These are phyloP conservation scores for Lacerta bilineata DNA, from an alignment of 2,797 vertebrate species.

Conservation along the genomic window DNA sequence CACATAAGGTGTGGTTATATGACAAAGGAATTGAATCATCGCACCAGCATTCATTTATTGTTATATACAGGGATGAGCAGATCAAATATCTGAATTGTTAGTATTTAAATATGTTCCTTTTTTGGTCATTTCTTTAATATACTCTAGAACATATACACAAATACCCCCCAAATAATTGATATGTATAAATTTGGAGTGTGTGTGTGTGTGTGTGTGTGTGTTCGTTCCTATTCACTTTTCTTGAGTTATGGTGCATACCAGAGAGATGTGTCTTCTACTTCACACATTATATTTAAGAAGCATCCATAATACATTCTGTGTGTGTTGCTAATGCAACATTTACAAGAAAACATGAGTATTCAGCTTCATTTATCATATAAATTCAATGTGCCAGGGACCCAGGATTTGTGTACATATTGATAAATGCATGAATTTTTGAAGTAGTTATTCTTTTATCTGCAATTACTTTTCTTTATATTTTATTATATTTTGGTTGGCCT, in stretches of 20 bases:
- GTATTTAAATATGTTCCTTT: neutral
- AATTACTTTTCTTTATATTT: too few relatives aligned
- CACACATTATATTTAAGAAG: neutral
- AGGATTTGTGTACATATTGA: neutral
- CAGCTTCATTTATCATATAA: neutral
- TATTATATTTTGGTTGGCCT: too few relatives aligned
- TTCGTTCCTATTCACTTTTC: neutral
- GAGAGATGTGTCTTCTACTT: neutral
- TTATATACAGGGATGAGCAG: constrained; percentile 23
- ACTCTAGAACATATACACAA: neutral
- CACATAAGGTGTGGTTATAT: neutral
- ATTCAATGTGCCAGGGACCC: neutral
- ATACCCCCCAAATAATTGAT: neutral
- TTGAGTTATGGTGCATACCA: neutral
- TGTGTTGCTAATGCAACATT: neutral
- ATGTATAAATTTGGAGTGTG: too few relatives aligned
- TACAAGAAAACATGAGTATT: neutral
- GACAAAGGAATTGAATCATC: constrained; percentile 2
- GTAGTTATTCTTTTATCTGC: too few relatives aligned
- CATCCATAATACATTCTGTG: neutral
- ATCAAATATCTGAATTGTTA: neutral
- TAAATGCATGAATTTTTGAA: too few relatives aligned
- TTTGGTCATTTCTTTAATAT: neutral
- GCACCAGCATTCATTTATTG: neutral
- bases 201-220: neutral